These are phyloP conservation scores for Turritopsis rubra DNA, from an alignment of 30 jellyfish, hydroid and myxozoan genomes.

Conservation along the genomic window DNA sequence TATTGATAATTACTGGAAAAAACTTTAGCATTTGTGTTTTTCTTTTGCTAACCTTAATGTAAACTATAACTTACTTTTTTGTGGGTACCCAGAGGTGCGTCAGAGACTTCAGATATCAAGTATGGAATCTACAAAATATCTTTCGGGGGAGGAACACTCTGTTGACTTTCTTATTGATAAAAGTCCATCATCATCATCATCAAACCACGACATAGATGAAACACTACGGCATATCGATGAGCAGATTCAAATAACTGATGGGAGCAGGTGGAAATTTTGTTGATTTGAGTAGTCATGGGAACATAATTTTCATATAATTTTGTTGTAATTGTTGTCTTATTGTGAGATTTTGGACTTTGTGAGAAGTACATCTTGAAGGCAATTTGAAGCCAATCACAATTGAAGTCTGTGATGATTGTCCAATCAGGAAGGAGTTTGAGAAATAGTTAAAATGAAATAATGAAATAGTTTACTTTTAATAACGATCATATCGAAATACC, in stretches of 20 bases:
- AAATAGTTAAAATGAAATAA: no score
- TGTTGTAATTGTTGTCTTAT: neutral
- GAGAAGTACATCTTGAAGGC: no score
- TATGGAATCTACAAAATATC: neutral
- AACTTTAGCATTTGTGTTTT: neutral
- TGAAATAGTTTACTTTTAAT: no score
- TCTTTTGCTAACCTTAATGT: neutral
- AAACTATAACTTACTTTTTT: neutral
- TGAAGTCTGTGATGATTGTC: no score
- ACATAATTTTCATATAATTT: neutral
- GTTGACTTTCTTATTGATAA: neutral
- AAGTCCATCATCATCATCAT: conserved; percentile 10
- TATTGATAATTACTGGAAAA: no score
- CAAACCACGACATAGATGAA: neutral
- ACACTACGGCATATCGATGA: conserved; percentile 6
- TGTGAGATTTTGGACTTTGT: neutral
- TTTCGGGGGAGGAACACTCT: neutral
- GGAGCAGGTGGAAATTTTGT: neutral
- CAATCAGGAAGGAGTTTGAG: no score
- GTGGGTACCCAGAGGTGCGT: conserved; percentile 13
- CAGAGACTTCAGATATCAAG: conserved; percentile 23
- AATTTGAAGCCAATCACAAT: no score
- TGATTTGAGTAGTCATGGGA: neutral
- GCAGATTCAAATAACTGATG: neutral
- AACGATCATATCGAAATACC: neutral